Base-by-base conservation (phyloP, 2,888 invertebrate species). In the Cryptocephalus moraei region DNA sequence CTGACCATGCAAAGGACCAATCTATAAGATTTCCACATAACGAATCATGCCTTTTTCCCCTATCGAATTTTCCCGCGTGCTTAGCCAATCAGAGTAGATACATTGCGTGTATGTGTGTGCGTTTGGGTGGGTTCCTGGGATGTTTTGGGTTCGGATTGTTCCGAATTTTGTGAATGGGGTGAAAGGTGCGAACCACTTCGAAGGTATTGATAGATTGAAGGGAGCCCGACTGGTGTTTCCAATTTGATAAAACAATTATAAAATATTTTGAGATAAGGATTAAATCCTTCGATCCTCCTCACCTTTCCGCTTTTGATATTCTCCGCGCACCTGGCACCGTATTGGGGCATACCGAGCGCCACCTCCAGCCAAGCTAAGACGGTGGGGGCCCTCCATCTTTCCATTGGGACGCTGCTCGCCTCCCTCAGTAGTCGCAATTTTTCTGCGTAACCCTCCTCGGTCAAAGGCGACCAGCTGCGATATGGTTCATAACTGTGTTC, bases 291-390 rank as follows among this genome's bases (percentile, higher is more conserved):
- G 22, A 22, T 22, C 3, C 3, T 33, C 8, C 43, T 64, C 64
- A 89, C 93, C 82, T 92, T 93, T 60, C 94, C 94, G 67, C 92
- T 93, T 70, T 94, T 93, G 53, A 95, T 87, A 69, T 94, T 94
- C 66, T 93, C 91, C 13, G 91, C 89, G 62, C 93, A 91, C 41
- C 87, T 78, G 14, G 86, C 81, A 2, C 91, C 91, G 61, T 93
- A 93, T 63, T 91, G 91, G 0, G 92, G 91, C 93, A 95, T 93
- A 45, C 91, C 92, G 8, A 95, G 78, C 0, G 91, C 90, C 32
- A 94, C 84, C 70, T 94, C 94, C 44, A 95, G 74, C 94, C 94
- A 95, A 1, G 94, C 92, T 38, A 93, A 78, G 46, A 95, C 92
- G 50, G 92, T 92, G 0, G 91, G 87, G 10, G 94, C 91, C 49